Percentiles rank a stretch among this genome's conserved stretches.
These are phyloP conservation scores for Himalopsyche anomala DNA, from an alignment of 2,888 invertebrate species.

Conservation along the genomic window DNA sequence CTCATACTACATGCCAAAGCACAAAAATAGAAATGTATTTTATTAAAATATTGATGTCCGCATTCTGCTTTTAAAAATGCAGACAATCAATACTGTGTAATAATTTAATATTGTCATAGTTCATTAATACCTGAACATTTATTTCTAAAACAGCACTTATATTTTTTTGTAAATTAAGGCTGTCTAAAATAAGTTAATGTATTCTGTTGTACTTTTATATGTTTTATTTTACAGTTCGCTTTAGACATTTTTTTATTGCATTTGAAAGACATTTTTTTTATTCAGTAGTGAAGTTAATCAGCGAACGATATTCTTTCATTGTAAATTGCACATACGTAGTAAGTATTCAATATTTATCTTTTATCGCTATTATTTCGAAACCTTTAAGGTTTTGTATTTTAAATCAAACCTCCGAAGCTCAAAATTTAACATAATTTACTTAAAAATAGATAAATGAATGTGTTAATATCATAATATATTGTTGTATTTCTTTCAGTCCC, in stretches of 20 bases:
- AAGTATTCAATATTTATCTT: too few species aligned
- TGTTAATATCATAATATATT: too few species aligned
- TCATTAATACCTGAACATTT: not conserved
- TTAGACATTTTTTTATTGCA: constrained; percentile 4
- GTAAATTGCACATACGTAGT: too few species aligned
- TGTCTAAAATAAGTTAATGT: constrained; percentile 18
- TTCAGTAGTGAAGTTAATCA: too few species aligned
- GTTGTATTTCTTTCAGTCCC: too few species aligned
- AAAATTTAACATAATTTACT: too few species aligned
- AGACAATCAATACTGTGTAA: constrained; percentile 27
- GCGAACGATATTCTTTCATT: too few species aligned
- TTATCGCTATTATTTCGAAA: too few species aligned
- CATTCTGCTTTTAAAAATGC: constrained; percentile 48
- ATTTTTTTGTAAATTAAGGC: not conserved
- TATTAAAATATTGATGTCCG: constrained; percentile 49
- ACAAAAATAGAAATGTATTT: constrained; percentile 53
- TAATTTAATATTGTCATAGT: constrained; percentile 47
- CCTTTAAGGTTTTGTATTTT: too few species aligned
- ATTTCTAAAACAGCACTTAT: not conserved
- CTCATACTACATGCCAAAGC: constrained; percentile 59
- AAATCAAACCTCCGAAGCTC: too few species aligned
- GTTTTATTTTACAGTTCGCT: not conserved
- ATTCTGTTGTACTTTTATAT: constrained; percentile 8
- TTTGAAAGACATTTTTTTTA: not conserved
- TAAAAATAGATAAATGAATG: too few species aligned